Evolutionary conservation across 2,113 vertebrate species (phyloP).

Genomic region (Aepyceros melampus): DNA sequence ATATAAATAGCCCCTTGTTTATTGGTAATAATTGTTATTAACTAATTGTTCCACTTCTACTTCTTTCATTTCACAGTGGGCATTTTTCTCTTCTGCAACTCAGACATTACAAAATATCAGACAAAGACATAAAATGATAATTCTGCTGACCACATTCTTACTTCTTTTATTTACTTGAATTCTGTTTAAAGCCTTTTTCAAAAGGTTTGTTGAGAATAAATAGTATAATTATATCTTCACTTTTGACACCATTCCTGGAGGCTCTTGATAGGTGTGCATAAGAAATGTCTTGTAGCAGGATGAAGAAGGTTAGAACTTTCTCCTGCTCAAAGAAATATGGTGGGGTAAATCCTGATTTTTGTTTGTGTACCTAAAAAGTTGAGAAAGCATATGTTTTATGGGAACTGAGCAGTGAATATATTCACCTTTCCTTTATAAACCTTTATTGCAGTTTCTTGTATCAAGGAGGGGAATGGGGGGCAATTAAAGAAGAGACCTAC

Average conservation of each 20-base stretch:
- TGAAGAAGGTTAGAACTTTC: not conserved
- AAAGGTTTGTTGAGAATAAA: not conserved
- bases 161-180: not conserved
- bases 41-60: not conserved
- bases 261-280: not conserved
- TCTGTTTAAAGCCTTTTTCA: not conserved
- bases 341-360: not conserved
- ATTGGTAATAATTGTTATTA: not conserved
- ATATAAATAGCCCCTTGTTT: not conserved
- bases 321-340: not conserved
- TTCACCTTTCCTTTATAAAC: not conserved
- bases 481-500: not conserved
- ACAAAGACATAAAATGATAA: not conserved
- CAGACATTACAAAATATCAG: not conserved
- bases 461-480: accelerated
- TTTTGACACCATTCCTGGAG: not conserved
- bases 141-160: not conserved
- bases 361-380: not conserved
- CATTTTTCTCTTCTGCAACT: not conserved
- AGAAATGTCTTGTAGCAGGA: not conserved
- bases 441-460: not conserved
- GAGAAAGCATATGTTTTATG: not conserved
- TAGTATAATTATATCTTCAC: not conserved
- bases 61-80: not conserved
- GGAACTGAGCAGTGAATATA: not conserved